phyloP scores from a whole-genome alignment of 2,113 vertebrate species.

The Microtus oregoni region DNA sequence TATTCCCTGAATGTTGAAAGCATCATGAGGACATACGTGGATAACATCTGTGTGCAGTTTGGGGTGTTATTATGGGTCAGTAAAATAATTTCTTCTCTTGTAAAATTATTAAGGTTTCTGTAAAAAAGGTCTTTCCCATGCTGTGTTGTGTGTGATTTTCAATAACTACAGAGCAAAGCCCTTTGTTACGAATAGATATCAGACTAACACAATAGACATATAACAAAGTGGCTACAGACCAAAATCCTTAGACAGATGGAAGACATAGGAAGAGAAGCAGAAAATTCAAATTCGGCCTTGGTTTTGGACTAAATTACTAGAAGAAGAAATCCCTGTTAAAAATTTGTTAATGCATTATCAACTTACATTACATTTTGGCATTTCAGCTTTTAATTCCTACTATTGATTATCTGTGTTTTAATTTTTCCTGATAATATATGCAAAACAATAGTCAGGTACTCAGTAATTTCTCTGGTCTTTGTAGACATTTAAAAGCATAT shows the following conservation, averaged over 20 bases:
- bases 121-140: background rate
- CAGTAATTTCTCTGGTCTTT: background rate
- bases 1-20: background rate
- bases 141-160: background rate
- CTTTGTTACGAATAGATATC: background rate
- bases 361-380: constrained; percentile 22
- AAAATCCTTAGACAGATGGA: background rate
- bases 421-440: constrained; percentile 24
- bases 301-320: background rate
- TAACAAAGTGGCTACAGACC: background rate
- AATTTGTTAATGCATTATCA: background rate
- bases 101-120: background rate
- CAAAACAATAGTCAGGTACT: background rate
- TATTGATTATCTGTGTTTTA: constrained; percentile 30
- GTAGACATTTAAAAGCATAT: constrained; percentile 24
- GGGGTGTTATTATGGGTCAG: background rate
- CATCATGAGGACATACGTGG: background rate
- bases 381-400: constrained; percentile 51
- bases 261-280: background rate
- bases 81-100: background rate
- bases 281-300: background rate
- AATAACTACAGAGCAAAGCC: background rate
- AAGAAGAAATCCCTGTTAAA: background rate
- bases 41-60: background rate
- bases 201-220: background rate